Percentiles rank a stretch among this genome's conserved stretches.
Conservation (phyloP, 2,113 vertebrate species). For the Mormyrus iriodes region DNA sequence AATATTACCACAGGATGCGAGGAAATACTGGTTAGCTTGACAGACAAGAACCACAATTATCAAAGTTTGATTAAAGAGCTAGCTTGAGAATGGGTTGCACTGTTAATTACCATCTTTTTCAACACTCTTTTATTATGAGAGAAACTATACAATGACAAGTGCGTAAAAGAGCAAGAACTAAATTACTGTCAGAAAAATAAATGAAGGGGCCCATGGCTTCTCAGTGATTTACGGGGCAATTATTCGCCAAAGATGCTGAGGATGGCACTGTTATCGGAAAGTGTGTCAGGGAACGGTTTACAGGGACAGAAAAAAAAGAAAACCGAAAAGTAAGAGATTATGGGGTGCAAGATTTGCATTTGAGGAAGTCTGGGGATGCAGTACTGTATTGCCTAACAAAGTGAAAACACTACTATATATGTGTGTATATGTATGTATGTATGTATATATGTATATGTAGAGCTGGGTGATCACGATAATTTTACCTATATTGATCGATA, state of each 20-base stretch:
- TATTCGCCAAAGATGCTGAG: conserved; percentile 92
- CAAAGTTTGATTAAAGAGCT: conserved; percentile 98
- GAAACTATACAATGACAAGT: conserved; percentile 99
- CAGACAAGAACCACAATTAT: conserved; percentile 99
- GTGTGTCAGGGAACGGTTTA: conserved; percentile 50
- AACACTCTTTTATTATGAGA: conserved; percentile 98
- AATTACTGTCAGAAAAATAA: conserved; percentile 99
- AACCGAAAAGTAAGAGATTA: background rate
- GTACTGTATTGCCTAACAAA: background rate
- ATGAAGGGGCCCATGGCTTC: conserved; percentile 80
- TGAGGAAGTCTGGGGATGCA: background rate
- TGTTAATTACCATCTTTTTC: conserved; percentile 99
- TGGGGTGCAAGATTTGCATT: background rate
- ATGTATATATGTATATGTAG: too few species aligned
- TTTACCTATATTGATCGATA: too few species aligned
- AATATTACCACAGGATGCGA: conserved; percentile 72
- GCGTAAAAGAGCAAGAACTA: conserved; percentile 99
- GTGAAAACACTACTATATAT: too few species aligned
- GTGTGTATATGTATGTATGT: too few species aligned
- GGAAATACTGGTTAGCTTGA: conserved; percentile 87
- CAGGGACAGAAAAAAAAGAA: background rate
- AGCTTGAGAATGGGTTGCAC: conserved; percentile 74
- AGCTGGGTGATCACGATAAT: too few species aligned
- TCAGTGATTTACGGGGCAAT: conserved; percentile 99
- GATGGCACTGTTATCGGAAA: conserved; percentile 68